Conservation (phyloP, 1,140 invertebrate genomes). For the Venturia canescens region DNA sequence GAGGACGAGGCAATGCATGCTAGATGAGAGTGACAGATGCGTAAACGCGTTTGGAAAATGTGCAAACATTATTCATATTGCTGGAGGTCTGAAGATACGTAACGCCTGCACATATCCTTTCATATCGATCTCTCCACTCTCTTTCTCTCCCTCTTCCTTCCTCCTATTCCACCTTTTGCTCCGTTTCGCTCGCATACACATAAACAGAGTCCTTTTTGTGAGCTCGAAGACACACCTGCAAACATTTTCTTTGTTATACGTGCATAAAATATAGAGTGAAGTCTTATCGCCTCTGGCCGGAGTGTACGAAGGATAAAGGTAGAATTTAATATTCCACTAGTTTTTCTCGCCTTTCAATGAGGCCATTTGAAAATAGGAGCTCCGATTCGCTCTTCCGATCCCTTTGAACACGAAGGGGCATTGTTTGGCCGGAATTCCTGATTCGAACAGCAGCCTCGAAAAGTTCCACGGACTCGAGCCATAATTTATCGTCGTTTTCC, state of each 20-base stretch:
- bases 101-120: background rate
- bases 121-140: conserved; percentile 4
- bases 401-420: background rate
- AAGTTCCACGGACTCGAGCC: too few relatives aligned
- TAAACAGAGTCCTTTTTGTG: background rate
- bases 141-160: background rate
- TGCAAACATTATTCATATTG: background rate
- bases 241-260: background rate
- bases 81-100: background rate
- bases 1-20: background rate
- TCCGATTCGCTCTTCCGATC: background rate
- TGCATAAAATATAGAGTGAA: background rate
- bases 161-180: background rate
- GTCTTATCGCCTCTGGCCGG: conserved; percentile 4
- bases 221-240: background rate
- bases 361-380: background rate
- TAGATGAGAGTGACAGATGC: background rate
- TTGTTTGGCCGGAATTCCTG: background rate
- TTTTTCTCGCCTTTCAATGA: background rate
- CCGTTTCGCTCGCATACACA: background rate
- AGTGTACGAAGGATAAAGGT: conserved; percentile 4
- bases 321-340: conserved; percentile 2
- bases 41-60: background rate
- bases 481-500: too few relatives aligned
- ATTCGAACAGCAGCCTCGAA: too few relatives aligned